Base-by-base conservation (phyloP, 2,888 invertebrate genomes). In the Hydriomena furcata region DNA sequence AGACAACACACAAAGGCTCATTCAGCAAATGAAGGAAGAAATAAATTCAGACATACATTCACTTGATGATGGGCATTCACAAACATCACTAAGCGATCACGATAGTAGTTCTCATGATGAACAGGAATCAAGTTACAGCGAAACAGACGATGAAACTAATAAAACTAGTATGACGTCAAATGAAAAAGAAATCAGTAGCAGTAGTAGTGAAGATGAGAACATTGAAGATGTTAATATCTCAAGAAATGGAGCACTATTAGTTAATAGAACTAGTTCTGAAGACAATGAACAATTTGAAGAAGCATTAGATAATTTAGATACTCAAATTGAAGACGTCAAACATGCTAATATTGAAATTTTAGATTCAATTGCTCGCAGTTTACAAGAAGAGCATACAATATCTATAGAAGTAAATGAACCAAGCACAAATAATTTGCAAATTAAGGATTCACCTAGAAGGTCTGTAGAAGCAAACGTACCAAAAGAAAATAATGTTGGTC, bases 11-110 rank as follows among this genome's bases (percentile, higher is more conserved):
- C 93, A 93, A 71, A 88, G 86, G 48, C 68, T 93, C 30, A 93
- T 93, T 53, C 92, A 93, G 59, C 93, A 93, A 78, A 93, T 93
- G 93, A 92, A 91, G 69, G 92, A 92, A 63, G 93, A 93, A 85
- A 92, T 93, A 25, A 92, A 91, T 71, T 90, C 87, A 17, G 92
- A 92, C 65, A 92, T 93, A 62, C 92, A 91, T 66, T 89, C 87
- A n/a, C 73, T 85, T 21, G 82, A 82, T 55, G 84, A 78, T 13
- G 75, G 75, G 51, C 88, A 86, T 51, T 57, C 59, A n/a, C 53
- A 59, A 45, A 80, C 86, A 8, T 89, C 88, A 45, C 86, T 84
- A 41, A 91, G 91, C 61, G 91, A 91, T 63, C 81, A 82, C 21
- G 91, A 79, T 13, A 67, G 70, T 23, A 82, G 75, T 65, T 75